Percentiles rank a stretch among this genome's conserved stretches.
phyloP scores from a whole-genome alignment of 2,888 invertebrate species.

The Cheiracanthium punctorium region DNA sequence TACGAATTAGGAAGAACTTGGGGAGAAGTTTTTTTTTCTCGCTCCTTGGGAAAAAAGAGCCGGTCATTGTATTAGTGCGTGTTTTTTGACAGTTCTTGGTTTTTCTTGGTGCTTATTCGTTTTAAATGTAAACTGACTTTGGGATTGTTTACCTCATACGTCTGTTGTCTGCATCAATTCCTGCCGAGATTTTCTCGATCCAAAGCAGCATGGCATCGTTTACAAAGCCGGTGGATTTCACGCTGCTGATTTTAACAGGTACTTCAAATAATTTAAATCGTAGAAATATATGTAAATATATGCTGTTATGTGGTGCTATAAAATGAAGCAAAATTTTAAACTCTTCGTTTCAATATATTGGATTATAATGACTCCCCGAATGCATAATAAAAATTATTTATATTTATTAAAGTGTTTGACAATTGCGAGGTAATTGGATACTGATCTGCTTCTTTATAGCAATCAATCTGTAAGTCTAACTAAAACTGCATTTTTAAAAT shows the following conservation, averaged over 20 bases:
- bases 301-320: too few relatives aligned
- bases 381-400: too few relatives aligned
- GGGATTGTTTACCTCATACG: slow-evolving; percentile 7
- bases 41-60: background rate
- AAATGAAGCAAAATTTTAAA: too few relatives aligned
- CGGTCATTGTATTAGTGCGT: background rate
- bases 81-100: background rate
- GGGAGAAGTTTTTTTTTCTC: background rate
- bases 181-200: background rate
- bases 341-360: too few relatives aligned
- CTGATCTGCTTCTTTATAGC: too few relatives aligned
- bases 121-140: background rate
- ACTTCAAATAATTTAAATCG: too few relatives aligned
- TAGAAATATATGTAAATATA: too few relatives aligned
- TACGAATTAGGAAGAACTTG: background rate
- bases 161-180: background rate
- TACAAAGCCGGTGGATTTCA: background rate
- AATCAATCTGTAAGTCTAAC: too few relatives aligned
- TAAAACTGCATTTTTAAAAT: too few relatives aligned
- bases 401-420: too few relatives aligned
- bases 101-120: background rate
- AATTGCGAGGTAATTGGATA: too few relatives aligned
- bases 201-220: background rate
- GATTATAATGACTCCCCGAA: too few relatives aligned
- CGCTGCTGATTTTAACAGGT: background rate